These are phyloP conservation scores for Xenopus borealis DNA, from an alignment of 2,113 vertebrate genomes.

Conservation along the genomic window DNA sequence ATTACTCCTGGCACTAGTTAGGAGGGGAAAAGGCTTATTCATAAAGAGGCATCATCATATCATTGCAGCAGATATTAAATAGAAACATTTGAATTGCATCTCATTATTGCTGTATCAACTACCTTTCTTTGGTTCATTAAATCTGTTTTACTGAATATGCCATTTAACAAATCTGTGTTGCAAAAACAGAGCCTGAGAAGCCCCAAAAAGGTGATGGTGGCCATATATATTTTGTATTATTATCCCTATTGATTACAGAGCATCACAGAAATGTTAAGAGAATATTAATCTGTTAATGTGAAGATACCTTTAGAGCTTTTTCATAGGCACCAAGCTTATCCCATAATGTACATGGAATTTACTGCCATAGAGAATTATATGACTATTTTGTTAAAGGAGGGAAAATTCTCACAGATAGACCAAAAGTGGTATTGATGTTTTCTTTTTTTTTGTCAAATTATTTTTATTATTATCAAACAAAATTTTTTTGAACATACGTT, in stretches of 20 bases:
- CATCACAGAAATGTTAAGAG: constrained; percentile 11
- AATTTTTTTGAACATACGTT: no score
- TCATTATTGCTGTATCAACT: constrained; percentile 36
- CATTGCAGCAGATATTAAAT: neutral
- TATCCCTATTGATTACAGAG: constrained; percentile 17
- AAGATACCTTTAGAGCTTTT: constrained; percentile 6
- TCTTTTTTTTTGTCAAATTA: no score
- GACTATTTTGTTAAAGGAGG: no score
- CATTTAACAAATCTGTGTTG: constrained; percentile 15
- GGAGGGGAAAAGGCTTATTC: neutral
- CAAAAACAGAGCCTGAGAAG: constrained; percentile 6
- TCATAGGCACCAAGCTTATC: neutral
- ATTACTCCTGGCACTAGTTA: constrained; percentile 5
- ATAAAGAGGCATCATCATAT: neutral
- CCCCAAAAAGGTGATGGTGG: neutral
- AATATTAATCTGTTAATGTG: constrained; percentile 10
- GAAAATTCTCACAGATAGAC: no score
- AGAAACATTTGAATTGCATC: neutral
- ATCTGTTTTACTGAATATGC: constrained; percentile 27
- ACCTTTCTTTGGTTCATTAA: constrained; percentile 19
- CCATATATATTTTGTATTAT: neutral
- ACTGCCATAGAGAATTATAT: neutral
- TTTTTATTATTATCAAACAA: no score
- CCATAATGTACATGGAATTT: neutral
- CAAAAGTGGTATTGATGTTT: no score